Evolutionary conservation across 2,888 invertebrate species (phyloP).

Genomic region (Drosophila stalkeri): DNA sequence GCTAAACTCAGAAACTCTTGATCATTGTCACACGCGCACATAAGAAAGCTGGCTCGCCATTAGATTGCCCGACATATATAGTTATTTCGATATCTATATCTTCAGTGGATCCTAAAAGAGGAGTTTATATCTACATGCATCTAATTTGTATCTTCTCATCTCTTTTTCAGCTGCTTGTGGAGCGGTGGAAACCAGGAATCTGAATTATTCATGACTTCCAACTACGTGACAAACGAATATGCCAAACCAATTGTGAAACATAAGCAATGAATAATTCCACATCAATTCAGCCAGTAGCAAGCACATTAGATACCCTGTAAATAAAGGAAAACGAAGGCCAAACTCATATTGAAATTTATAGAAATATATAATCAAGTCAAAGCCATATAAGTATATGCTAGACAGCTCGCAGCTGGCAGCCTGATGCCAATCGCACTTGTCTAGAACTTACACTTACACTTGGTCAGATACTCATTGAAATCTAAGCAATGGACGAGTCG

Average conservation of each 20-base stretch:
- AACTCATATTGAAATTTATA: slow-evolving; percentile 9
- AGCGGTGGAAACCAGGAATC: neutral
- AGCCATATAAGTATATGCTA: neutral
- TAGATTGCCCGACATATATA: neutral
- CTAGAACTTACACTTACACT: slow-evolving; percentile 18
- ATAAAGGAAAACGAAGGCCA: slow-evolving; percentile 30
- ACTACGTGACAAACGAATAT: slow-evolving; percentile 33
- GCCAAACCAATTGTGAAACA: slow-evolving; percentile 46
- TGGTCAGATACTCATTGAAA: slow-evolving; percentile 7
- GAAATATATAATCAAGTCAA: slow-evolving; percentile 9
- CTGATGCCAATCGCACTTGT: slow-evolving; percentile 35
- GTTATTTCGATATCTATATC: neutral
- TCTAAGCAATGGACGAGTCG: slow-evolving; percentile 54
- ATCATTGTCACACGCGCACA: neutral
- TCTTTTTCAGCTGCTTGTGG: slow-evolving; percentile 28
- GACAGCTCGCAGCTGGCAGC: slow-evolving; percentile 9
- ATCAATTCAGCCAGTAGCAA: slow-evolving; percentile 1
- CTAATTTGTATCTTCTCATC: slow-evolving; percentile 7
- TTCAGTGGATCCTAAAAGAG: neutral
- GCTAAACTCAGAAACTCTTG: slow-evolving; percentile 24
- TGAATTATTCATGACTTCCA: slow-evolving; percentile 53
- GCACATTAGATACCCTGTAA: slow-evolving; percentile 36
- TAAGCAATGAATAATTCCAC: slow-evolving; percentile 51
- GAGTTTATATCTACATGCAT: slow-evolving; percentile 9
- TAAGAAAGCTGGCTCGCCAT: neutral